Percentiles rank a stretch among this genome's conserved stretches.
These are phyloP conservation scores for Euclidia mi DNA, from an alignment of 2,888 invertebrate genomes.

Conservation along the genomic window DNA sequence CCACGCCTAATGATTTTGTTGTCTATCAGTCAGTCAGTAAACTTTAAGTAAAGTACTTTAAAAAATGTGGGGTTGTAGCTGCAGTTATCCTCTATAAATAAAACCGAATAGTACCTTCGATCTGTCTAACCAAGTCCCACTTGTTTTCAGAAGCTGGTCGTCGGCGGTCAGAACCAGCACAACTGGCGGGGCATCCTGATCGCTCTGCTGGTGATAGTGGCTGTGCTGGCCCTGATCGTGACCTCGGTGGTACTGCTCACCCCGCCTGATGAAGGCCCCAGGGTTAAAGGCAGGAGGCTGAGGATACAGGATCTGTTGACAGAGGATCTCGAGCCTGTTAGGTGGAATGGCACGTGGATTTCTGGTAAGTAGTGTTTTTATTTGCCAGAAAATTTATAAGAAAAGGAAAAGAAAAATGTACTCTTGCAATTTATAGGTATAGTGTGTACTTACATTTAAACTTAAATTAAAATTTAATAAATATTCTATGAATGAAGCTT, in stretches of 20 bases:
- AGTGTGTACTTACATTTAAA: too few relatives aligned
- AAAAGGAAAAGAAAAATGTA: too few relatives aligned
- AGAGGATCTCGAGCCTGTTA: slow-evolving; percentile 93
- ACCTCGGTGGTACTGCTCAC: slow-evolving; percentile 98
- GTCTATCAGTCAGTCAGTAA: too few relatives aligned
- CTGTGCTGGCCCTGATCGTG: slow-evolving; percentile 97
- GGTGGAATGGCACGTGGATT: slow-evolving; percentile 97
- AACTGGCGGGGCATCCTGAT: slow-evolving; percentile 99
- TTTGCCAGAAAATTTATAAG: too few relatives aligned
- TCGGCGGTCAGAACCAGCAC: slow-evolving; percentile 96
- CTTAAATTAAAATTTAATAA: too few relatives aligned
- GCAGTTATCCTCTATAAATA: too few relatives aligned
- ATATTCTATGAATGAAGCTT: too few relatives aligned
- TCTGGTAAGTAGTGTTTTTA: slow-evolving; percentile 90
- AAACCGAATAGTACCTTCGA: not conserved
- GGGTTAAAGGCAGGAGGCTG: slow-evolving; percentile 95
- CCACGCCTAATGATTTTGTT: too few relatives aligned
- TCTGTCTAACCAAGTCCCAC: slow-evolving; percentile 57
- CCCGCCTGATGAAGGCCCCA: slow-evolving; percentile 96
- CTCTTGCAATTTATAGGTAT: too few relatives aligned
- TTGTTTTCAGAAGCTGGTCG: slow-evolving; percentile 96
- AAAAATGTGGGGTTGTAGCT: too few relatives aligned
- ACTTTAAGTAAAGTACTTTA: too few relatives aligned
- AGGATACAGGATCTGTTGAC: slow-evolving; percentile 95
- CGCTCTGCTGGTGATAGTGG: slow-evolving; percentile 97